Percentiles rank a stretch among this genome's conserved stretches.
These are phyloP conservation scores for Procambarus clarkii DNA, from an alignment of 1,140 invertebrate genomes.

Conservation along the genomic window DNA sequence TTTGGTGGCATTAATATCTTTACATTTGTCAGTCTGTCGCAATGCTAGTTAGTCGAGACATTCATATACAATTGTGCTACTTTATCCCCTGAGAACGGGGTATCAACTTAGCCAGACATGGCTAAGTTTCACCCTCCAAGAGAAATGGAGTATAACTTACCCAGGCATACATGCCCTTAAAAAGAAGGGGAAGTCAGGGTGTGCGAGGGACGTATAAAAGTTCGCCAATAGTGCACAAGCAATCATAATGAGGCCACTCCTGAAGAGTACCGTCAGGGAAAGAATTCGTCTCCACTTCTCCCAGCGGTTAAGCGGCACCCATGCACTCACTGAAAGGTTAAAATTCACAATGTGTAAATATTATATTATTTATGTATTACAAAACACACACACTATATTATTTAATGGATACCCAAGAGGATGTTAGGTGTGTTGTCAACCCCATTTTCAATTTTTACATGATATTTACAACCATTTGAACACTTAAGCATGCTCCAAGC, in stretches of 20 bases:
- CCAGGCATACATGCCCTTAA: conserved; percentile 3
- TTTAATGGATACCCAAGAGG: not conserved
- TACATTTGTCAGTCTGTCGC: too few relatives aligned
- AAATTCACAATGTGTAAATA: not conserved
- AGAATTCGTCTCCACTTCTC: conserved; percentile 21
- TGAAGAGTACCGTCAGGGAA: conserved; percentile 12
- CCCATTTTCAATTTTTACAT: too few relatives aligned
- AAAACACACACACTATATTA: too few relatives aligned
- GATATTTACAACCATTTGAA: too few relatives aligned
- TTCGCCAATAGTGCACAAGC: conserved; percentile 21
- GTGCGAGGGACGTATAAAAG: conserved; percentile 37
- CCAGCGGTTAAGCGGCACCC: conserved; percentile 25
- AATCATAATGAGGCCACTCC: conserved; percentile 2
- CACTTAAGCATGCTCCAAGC: too few relatives aligned
- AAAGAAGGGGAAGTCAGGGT: conserved; percentile 29
- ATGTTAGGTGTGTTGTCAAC: not conserved
- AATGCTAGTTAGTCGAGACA: too few relatives aligned
- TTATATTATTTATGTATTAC: not conserved
- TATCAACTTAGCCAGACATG: too few relatives aligned
- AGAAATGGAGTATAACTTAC: not conserved
- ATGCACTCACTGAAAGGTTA: conserved; percentile 20
- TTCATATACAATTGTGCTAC: too few relatives aligned
- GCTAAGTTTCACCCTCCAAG: not conserved
- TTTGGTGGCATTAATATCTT: too few relatives aligned
- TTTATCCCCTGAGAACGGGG: too few relatives aligned